Base-by-base conservation (phyloP, 2,888 invertebrate genomes). In the Spicauda simplicius region DNA sequence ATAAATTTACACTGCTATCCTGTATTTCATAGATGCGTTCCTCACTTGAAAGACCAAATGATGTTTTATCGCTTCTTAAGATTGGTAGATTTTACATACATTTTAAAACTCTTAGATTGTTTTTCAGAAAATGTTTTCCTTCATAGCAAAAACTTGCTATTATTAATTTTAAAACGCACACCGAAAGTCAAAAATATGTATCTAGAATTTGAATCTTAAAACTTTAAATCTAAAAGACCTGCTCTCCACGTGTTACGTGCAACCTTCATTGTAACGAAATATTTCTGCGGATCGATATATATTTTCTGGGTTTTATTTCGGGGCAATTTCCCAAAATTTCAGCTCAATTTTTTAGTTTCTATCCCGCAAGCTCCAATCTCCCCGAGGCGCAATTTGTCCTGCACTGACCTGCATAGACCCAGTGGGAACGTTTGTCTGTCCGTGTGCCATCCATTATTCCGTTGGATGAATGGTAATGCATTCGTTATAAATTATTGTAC, bases 381-480 rank as follows among this genome's bases (percentile, higher is more conserved):
- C 64, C 58, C 12, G 25, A 20, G 64, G 64, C 41, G 16, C 58
- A 41, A 64, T 64, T 64, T 57, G 64, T 64, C 37, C 52, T 20
- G 57, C 57, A 64, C 52, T 30, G 37, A 64, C 57, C 52, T 52
- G 64, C 56, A 57, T 20, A 41, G 12, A 18, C 57, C 57, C 52
- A 33, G 48, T 5, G 64, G 64, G 57, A 19, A 2, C 64, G 64
- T 57, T 64, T 57, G 64, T 57, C 52, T 37, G 52, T 64, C 64
- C 57, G 37, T 59, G n/a, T 5, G 25, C 59, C 50, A 59, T 64
- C 64, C 57, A 57, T 64, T 64, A 64, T 57, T 37, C 56, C 52
- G 48, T 12, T 57, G 50, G 16, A 59, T 48, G n/a, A 57, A 57
- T 37, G 37, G 57, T 33, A 59, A 41, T 59, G 19, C 37, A 55